phyloP scores from a whole-genome alignment of 1,140 invertebrate genomes.

The Thalassaphorura encarpata region DNA sequence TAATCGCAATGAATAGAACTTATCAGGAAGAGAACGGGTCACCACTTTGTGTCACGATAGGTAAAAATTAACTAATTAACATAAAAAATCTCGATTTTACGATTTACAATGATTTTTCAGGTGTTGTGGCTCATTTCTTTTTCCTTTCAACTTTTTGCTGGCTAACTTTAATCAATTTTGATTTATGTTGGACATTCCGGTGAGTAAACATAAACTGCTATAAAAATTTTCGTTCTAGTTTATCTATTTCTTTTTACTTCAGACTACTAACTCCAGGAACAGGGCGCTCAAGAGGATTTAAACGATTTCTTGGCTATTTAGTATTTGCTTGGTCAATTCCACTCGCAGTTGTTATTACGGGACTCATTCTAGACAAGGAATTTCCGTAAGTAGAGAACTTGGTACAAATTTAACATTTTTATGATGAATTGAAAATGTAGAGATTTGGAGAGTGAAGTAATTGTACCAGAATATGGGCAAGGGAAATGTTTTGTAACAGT shows the following conservation, averaged over 20 bases:
- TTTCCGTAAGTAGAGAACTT: constrained; percentile 6
- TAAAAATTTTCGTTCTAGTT: neutral
- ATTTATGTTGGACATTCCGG: constrained; percentile 19
- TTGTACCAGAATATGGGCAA: constrained; percentile 13
- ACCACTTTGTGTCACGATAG: neutral
- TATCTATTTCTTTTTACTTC: neutral
- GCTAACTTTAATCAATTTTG: constrained; percentile 14
- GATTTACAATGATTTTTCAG: neutral
- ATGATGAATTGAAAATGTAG: neutral
- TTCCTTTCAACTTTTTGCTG: constrained; percentile 12
- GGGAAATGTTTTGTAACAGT: neutral
- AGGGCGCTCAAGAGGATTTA: neutral
- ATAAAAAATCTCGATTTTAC: neutral
- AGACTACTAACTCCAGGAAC: constrained; percentile 1
- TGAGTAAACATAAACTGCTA: neutral
- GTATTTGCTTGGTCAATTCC: neutral
- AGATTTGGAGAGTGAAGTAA: constrained; percentile 6
- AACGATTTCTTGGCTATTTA: neutral
- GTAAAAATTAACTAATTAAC: neutral
- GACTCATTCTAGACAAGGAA: neutral
- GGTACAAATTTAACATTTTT: neutral
- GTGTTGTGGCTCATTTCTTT: constrained; percentile 8
- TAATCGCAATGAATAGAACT: neutral
- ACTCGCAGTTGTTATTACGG: neutral
- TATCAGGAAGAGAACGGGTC: neutral